Conservation (phyloP, 2,797 vertebrate species). For the Galagoides demidoff region DNA sequence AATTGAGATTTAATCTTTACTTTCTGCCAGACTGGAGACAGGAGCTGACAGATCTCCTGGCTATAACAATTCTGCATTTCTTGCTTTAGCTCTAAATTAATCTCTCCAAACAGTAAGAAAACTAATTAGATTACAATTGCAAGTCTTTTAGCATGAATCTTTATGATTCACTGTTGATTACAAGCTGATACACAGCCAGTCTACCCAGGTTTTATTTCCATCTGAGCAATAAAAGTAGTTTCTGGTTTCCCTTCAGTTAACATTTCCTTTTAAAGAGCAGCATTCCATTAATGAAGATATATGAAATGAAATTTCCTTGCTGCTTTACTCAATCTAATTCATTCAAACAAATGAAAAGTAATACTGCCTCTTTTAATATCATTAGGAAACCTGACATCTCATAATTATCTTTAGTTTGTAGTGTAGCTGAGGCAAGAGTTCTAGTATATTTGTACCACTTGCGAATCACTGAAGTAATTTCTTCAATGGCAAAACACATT, state of each 20-base stretch:
- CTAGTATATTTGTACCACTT: constrained; percentile 30
- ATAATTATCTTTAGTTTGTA: constrained; percentile 62
- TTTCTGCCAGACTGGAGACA: constrained; percentile 47
- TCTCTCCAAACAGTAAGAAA: constrained; percentile 59
- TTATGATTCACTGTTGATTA: constrained; percentile 80
- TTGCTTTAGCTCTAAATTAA: constrained; percentile 70
- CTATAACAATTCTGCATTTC: constrained; percentile 7
- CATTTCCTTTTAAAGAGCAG: constrained; percentile 81
- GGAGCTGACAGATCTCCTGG: constrained; percentile 53
- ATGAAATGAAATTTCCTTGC: constrained; percentile 83
- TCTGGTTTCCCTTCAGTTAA: constrained; percentile 80
- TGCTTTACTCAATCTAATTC: constrained; percentile 81
- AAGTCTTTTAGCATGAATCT: constrained; percentile 71
- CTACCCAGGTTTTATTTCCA: constrained; percentile 66
- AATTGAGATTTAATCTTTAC: constrained; percentile 57
- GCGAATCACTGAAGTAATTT: constrained; percentile 21
- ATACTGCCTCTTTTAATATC: constrained; percentile 79
- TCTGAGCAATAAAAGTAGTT: constrained; percentile 75
- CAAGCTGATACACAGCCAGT: constrained; percentile 77
- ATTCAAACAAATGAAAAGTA: constrained; percentile 82
- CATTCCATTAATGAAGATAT: constrained; percentile 82
- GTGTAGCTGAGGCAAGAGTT: background rate
- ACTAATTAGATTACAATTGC: constrained; percentile 74
- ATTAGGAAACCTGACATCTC: constrained; percentile 70
- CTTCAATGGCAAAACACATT: constrained; percentile 29